phyloP scores from a whole-genome alignment of 2,113 vertebrate species.

The Perca flavescens region DNA sequence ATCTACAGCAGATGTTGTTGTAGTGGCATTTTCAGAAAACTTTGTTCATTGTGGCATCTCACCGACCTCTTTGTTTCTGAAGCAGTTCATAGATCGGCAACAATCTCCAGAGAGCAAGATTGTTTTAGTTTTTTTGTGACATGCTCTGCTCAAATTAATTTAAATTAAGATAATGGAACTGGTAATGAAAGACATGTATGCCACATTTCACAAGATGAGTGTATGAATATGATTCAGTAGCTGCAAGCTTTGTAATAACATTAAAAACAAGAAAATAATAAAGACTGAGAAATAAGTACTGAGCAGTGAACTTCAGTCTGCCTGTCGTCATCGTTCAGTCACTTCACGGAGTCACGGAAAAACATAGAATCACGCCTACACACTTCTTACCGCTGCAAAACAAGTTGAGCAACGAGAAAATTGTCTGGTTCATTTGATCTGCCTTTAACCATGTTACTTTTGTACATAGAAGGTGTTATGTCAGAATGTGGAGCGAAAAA shows the following conservation, averaged over 20 bases:
- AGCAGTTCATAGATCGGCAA: background rate
- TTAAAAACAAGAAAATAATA: background rate
- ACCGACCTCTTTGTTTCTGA: background rate
- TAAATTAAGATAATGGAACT: background rate
- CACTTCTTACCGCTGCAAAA: slow-evolving; percentile 43
- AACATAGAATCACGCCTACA: slow-evolving; percentile 33
- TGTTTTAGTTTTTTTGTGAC: background rate
- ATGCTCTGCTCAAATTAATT: background rate
- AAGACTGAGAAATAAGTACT: background rate
- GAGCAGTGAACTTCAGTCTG: background rate
- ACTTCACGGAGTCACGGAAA: slow-evolving; percentile 11
- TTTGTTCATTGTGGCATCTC: background rate
- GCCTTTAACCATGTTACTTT: slow-evolving; percentile 21
- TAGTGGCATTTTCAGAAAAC: background rate
- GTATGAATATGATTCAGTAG: background rate
- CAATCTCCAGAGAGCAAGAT: background rate
- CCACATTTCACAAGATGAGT: background rate
- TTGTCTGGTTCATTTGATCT: slow-evolving; percentile 22
- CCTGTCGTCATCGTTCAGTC: slow-evolving; percentile 18
- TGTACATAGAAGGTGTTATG: background rate
- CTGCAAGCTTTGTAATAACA: background rate
- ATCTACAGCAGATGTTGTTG: background rate
- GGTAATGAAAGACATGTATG: background rate
- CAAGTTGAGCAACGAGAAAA: slow-evolving; percentile 33
- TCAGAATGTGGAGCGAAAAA: background rate